Base-by-base conservation (phyloP, 2,113 vertebrate genomes). In the Centrocercus urophasianus region DNA sequence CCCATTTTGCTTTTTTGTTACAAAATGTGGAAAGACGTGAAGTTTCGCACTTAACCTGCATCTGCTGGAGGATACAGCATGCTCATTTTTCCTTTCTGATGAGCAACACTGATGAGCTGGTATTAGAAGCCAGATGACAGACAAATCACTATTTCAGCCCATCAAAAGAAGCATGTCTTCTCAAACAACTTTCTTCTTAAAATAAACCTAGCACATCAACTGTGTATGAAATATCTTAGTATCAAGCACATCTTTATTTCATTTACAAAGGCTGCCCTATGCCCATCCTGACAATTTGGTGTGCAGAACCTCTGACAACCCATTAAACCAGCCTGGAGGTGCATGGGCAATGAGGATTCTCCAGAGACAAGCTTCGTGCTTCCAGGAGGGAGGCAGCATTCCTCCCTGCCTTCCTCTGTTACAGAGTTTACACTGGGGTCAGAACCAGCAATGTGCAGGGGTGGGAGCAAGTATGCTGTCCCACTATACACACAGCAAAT, bases 61-160 rank as follows among this genome's bases (percentile, higher is more conserved):
- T 11, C 50, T 70, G 34, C 3, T 77, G 81, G 38, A 73, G n/a
- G 63, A 78, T 17, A 75, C 50, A 82, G 36, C 14, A 25, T 1
- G 6, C 30, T 34, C 67, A 28, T 69, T 93, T 28, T 79, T 76
- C 45, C 63, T 32, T 65, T 61, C 63, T 65, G 40, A 34, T 10
- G 27, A 85, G n/a, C 13, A 57, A 84, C 21, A 14, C 38, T 70
- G 52, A 93, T 66, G 59, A 95, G 78, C 61, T 73, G 54, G 21
- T 59, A 50, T 65, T 57, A 57, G 50, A 70, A 21, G 61, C 61
- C 63, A 76, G 42, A 48, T 56, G 73, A 78, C 84, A 89, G n/a
- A 59, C 38, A 96, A 90, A 65, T 86, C 83, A 70, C 50, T 64
- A 47, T 47, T 80, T 70, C 91, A 80, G 72, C 71, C 67, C 52